Evolutionary conservation across 92 coral and sea anemone species (phyloP).

Genomic region (Palythoa heliodiscus): DNA sequence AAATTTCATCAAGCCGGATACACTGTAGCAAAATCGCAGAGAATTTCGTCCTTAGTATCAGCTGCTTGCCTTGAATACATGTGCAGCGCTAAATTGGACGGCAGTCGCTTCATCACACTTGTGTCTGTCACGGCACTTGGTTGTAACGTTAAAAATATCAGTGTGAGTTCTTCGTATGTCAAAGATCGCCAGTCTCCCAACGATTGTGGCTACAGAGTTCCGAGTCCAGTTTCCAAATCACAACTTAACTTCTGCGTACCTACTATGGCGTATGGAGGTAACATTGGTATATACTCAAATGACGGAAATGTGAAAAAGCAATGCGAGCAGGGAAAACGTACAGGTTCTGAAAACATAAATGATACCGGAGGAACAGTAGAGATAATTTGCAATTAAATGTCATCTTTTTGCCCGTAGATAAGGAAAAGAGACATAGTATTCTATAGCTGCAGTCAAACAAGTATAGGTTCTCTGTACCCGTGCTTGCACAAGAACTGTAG

Average conservation of each 20-base stretch:
- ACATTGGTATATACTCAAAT: background rate
- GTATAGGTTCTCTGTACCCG: no score
- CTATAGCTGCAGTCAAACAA: no score
- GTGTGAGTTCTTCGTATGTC: background rate
- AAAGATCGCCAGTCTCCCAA: background rate
- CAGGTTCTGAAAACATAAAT: no score
- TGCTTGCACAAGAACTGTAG: no score
- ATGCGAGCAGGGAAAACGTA: no score
- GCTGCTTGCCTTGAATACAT: constrained; percentile 4
- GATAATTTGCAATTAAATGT: no score
- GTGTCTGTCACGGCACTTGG: background rate
- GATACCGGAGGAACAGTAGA: background rate
- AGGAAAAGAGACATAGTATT: no score
- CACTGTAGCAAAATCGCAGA: background rate
- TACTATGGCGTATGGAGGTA: background rate
- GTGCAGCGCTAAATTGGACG: no score
- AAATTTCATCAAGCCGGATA: background rate
- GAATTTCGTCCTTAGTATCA: no score
- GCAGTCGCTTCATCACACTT: no score
- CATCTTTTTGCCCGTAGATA: no score
- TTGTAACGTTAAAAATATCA: background rate
- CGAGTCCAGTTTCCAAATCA: background rate
- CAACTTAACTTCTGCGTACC: background rate
- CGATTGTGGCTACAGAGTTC: background rate
- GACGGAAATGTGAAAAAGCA: no score